These are phyloP conservation scores for Lethocerus indicus DNA, from an alignment of 1,140 invertebrate species.

Conservation along the genomic window DNA sequence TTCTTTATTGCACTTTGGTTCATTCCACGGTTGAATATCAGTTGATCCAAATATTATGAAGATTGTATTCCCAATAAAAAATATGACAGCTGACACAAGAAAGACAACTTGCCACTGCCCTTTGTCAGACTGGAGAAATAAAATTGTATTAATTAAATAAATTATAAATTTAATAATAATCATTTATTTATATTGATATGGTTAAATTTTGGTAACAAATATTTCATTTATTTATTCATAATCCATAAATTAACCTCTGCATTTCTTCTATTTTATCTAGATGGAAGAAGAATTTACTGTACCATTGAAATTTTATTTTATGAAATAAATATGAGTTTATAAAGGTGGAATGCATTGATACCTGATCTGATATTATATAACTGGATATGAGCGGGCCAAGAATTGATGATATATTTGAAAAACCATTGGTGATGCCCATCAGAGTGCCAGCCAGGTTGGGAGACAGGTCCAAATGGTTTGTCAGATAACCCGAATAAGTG, in stretches of 20 bases:
- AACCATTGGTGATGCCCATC: conserved; percentile 61
- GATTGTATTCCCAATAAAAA: conserved; percentile 29
- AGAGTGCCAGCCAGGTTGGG: conserved; percentile 50
- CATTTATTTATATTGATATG: no score
- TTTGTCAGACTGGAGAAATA: not conserved
- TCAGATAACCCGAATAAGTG: conserved; percentile 30
- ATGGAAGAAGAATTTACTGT: no score
- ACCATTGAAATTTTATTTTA: not conserved
- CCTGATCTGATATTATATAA: conserved; percentile 24
- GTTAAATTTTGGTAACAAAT: no score
- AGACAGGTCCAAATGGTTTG: conserved; percentile 57
- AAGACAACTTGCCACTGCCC: conserved; percentile 36
- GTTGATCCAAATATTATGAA: conserved; percentile 31
- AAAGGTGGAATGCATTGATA: conserved; percentile 10
- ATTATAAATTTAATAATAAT: no score
- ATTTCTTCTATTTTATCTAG: no score
- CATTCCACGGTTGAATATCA: conserved; percentile 28
- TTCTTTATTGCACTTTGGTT: no score
- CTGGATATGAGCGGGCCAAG: conserved; percentile 42
- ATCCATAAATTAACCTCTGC: no score
- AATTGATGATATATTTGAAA: conserved; percentile 52
- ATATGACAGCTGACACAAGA: conserved; percentile 31
- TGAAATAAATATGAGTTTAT: not conserved
- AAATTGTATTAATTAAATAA: not conserved
- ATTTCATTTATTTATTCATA: no score